Percentiles rank a stretch among this genome's conserved stretches.
These are phyloP conservation scores for Rhinogobius similis DNA, from an alignment of 2,113 vertebrate genomes.

Conservation along the genomic window DNA sequence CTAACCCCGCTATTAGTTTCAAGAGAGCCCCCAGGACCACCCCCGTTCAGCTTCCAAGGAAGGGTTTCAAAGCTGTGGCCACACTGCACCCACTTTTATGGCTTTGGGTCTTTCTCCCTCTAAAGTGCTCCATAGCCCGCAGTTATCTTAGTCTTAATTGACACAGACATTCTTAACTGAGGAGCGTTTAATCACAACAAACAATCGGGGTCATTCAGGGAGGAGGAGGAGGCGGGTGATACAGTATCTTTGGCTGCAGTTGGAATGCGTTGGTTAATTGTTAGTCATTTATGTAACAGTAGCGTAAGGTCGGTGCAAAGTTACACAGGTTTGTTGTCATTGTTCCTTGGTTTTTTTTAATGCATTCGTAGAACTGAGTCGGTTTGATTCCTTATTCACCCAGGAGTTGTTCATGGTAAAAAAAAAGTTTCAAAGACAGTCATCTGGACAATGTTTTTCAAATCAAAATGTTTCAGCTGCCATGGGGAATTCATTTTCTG, in stretches of 20 bases:
- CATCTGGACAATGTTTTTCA: too few species aligned
- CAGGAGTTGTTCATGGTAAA: too few species aligned
- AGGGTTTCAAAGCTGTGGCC: constrained; percentile 51
- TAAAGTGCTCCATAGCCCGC: constrained; percentile 54
- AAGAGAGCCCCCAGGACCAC: constrained; percentile 44
- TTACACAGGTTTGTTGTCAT: not conserved
- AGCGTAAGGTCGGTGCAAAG: not conserved
- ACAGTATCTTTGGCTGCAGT: constrained; percentile 19
- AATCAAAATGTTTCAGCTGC: too few species aligned
- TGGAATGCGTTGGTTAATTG: constrained; percentile 29
- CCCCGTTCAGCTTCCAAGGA: constrained; percentile 55
- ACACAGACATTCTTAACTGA: constrained; percentile 49
- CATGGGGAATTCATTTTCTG: too few species aligned
- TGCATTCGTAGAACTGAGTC: not conserved
- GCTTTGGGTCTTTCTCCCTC: constrained; percentile 38
- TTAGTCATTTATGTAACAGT: not conserved
- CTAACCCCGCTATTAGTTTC: constrained; percentile 55
- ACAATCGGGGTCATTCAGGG: constrained; percentile 36
- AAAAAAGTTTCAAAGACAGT: too few species aligned
- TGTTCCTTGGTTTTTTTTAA: not conserved
- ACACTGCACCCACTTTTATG: constrained; percentile 49
- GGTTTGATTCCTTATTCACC: not conserved
- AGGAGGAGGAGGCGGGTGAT: constrained; percentile 28
- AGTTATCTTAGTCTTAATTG: constrained; percentile 61
- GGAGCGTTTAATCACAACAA: constrained; percentile 64